Conservation (phyloP, 2,797 vertebrate genomes). For the Premnoplex brunnescens region DNA sequence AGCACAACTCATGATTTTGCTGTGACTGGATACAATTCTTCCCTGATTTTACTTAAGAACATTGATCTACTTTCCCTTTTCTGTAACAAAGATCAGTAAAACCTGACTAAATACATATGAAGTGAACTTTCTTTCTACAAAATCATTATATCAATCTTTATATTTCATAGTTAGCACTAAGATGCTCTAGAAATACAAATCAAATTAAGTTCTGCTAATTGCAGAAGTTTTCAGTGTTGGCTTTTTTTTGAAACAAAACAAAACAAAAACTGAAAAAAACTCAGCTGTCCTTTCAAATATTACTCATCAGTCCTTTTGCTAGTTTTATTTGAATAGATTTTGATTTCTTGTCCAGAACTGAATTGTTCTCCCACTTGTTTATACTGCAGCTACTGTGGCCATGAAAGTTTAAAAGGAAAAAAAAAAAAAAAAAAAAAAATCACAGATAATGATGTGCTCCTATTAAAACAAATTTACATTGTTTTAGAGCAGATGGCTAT, state of each 20-base stretch:
- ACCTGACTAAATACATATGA: neutral
- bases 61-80: neutral
- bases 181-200: neutral
- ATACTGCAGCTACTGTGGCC: neutral
- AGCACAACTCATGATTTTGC: neutral
- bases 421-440: neutral
- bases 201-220: neutral
- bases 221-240: neutral
- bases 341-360: neutral
- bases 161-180: neutral
- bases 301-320: neutral
- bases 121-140: neutral
- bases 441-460: neutral
- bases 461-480: conserved; percentile 19
- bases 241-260: neutral
- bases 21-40: neutral
- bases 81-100: neutral
- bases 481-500: conserved; percentile 68
- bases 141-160: neutral
- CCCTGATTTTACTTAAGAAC: neutral
- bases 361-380: neutral
- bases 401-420: neutral
- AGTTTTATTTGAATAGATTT: neutral
- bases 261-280: neutral
- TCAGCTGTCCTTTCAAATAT: neutral